A percentile compares a stretch with the other conserved stretches of the same genome.
These are phyloP conservation scores for Coelinius sp. DNA, from an alignment of 2,888 invertebrate genomes.

Conservation along the genomic window DNA sequence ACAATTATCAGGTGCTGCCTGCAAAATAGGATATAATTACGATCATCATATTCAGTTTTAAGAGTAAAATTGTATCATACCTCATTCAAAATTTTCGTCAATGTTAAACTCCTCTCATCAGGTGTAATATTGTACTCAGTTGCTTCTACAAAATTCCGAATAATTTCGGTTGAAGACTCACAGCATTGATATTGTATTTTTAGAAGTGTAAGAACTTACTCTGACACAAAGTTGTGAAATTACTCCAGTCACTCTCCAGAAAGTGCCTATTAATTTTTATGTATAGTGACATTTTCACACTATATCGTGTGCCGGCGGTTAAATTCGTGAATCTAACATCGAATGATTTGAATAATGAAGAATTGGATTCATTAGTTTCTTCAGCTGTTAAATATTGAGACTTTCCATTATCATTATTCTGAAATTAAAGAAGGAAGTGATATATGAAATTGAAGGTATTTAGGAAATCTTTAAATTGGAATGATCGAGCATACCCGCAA, in stretches of 20 bases:
- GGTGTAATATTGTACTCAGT: neutral
- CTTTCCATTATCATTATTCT: slow-evolving; percentile 25
- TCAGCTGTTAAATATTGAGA: slow-evolving; percentile 16
- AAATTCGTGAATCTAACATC: neutral
- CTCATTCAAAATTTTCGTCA: slow-evolving; percentile 22
- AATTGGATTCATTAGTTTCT: neutral
- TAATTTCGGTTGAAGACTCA: neutral
- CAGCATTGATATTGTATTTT: neutral
- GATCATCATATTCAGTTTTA: neutral
- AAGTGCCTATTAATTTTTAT: neutral
- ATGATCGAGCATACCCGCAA: neutral
- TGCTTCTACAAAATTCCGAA: neutral
- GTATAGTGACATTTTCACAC: neutral
- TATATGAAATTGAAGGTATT: no score
- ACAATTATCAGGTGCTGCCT: slow-evolving; percentile 42
- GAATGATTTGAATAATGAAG: neutral
- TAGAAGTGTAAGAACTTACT: slow-evolving; percentile 38
- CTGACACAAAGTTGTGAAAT: slow-evolving; percentile 46
- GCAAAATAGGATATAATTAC: slow-evolving; percentile 19
- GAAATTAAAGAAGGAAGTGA: no score
- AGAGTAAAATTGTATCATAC: neutral
- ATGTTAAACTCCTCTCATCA: slow-evolving; percentile 41
- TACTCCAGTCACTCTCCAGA: slow-evolving; percentile 1
- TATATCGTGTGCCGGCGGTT: neutral
- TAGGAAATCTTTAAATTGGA: no score